A percentile compares a stretch with the other conserved stretches of the same genome.
Evolutionary conservation across 30 jellyfish, hydroid and myxozoan species (phyloP).

Genomic region (Aurelia sp.): DNA sequence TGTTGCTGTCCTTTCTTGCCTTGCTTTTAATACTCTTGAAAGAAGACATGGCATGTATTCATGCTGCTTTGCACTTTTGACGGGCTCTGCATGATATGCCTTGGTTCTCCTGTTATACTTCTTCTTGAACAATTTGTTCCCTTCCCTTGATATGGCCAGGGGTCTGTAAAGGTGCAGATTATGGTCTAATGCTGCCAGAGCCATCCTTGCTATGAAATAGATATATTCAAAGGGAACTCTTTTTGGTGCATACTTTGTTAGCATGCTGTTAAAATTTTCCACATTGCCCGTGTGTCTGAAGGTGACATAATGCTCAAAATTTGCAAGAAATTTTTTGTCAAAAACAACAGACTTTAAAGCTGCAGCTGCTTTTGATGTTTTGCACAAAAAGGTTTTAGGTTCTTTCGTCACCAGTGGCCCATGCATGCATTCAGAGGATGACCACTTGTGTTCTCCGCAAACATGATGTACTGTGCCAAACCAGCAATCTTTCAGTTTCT

Average conservation of each 20-base stretch:
- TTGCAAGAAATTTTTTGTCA: constrained; percentile 38
- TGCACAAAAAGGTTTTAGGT: constrained; percentile 7
- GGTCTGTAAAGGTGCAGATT: constrained; percentile 6
- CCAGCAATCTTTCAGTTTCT: constrained; percentile 38
- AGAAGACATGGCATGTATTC: neutral
- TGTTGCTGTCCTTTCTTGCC: constrained; percentile 9
- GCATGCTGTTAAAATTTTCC: constrained; percentile 50
- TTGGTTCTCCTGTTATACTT: constrained; percentile 26
- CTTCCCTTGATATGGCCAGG: neutral
- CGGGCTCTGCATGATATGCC: constrained; percentile 14
- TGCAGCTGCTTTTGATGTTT: constrained; percentile 23
- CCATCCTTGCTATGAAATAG: constrained; percentile 5
- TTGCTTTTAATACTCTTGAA: neutral
- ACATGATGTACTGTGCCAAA: constrained; percentile 25
- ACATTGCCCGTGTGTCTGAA: constrained; percentile 49
- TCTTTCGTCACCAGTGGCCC: constrained; percentile 7
- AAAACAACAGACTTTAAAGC: constrained; percentile 43
- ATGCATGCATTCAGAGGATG: constrained; percentile 5
- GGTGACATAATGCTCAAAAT: constrained; percentile 7
- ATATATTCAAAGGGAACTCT: constrained; percentile 26
- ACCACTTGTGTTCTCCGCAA: constrained; percentile 30
- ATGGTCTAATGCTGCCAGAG: constrained; percentile 34
- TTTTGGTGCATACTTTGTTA: constrained; percentile 57
- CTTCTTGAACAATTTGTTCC: neutral
- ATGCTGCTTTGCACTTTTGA: neutral